phyloP scores from a whole-genome alignment of 2,797 vertebrate species.

The Diplodus sargus region DNA sequence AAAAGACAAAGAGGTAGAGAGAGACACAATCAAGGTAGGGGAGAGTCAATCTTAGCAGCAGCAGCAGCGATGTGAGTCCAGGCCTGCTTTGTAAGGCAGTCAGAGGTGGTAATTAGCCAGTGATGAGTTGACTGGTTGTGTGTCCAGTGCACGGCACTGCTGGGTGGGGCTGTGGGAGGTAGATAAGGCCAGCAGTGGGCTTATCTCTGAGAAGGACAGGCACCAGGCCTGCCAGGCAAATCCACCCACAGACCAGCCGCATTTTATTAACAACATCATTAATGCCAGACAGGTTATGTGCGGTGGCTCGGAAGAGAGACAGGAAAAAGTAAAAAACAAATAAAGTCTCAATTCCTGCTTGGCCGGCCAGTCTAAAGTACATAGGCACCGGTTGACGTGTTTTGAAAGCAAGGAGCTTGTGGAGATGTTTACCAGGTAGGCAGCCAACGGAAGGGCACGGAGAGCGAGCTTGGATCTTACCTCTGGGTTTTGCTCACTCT shows the following conservation, averaged over 20 bases:
- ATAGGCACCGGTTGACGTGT: constrained; percentile 93
- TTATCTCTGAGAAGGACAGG: constrained; percentile 85
- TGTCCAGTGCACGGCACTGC: constrained; percentile 77
- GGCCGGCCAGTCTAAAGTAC: constrained; percentile 92
- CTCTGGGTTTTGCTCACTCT: constrained; percentile 79
- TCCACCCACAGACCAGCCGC: constrained; percentile 74
- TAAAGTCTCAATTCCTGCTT: constrained; percentile 94
- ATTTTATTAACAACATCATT: constrained; percentile 85
- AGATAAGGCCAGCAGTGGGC: constrained; percentile 82
- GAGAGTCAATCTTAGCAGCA: constrained; percentile 56
- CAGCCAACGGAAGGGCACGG: constrained; percentile 77
- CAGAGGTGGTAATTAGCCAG: constrained; percentile 85
- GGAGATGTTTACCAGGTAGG: constrained; percentile 95
- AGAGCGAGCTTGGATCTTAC: constrained; percentile 79
- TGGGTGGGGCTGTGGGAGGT: constrained; percentile 82
- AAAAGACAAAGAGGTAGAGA: constrained; percentile 42
- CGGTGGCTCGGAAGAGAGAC: constrained; percentile 69
- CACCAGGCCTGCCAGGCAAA: constrained; percentile 90
- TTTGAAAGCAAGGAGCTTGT: constrained; percentile 95
- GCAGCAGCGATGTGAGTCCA: constrained; percentile 65
- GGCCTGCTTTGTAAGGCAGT: constrained; percentile 82
- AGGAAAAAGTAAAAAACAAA: constrained; percentile 59
- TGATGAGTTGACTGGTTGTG: constrained; percentile 84
- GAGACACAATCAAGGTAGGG: constrained; percentile 48
- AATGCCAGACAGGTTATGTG: constrained; percentile 84